Conservation (phyloP, 2,797 vertebrate species). For the Manis javanica region DNA sequence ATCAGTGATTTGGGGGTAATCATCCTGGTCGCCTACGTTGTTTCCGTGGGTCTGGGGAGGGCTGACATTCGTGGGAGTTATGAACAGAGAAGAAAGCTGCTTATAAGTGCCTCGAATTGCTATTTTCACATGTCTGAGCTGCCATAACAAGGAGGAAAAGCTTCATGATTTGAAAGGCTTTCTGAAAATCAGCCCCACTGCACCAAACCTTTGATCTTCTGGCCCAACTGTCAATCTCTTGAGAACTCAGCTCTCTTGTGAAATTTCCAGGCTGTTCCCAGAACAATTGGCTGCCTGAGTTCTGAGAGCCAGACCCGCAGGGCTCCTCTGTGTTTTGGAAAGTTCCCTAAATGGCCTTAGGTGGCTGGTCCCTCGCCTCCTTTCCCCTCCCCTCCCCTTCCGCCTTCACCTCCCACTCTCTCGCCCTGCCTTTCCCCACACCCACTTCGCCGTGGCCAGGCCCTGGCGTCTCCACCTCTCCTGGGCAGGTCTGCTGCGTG, state of each 20-base stretch:
- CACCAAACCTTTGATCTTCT: constrained; percentile 72
- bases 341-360: constrained; percentile 48
- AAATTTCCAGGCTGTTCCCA: constrained; percentile 60
- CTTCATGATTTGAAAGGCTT: constrained; percentile 63
- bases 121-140: constrained; percentile 62
- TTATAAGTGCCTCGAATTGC: constrained; percentile 7
- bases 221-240: constrained; percentile 60
- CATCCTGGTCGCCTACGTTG: background rate
- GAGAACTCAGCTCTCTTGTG: constrained; percentile 56
- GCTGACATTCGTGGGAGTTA: background rate
- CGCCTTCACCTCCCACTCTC: background rate
- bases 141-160: constrained; percentile 50
- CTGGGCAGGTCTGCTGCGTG: background rate
- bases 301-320: constrained; percentile 41
- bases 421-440: background rate
- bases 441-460: background rate
- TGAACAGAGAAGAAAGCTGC: constrained; percentile 62
- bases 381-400: background rate
- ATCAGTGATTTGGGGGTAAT: background rate
- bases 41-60: constrained; percentile 5
- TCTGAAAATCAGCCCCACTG: constrained; percentile 66
- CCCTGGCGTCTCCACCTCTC: background rate
- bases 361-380: background rate
- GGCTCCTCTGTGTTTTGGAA: constrained; percentile 54
- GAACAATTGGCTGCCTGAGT: constrained; percentile 56